These are phyloP conservation scores for Geococcyx californianus DNA, from an alignment of 2,113 vertebrate species.

Conservation along the genomic window DNA sequence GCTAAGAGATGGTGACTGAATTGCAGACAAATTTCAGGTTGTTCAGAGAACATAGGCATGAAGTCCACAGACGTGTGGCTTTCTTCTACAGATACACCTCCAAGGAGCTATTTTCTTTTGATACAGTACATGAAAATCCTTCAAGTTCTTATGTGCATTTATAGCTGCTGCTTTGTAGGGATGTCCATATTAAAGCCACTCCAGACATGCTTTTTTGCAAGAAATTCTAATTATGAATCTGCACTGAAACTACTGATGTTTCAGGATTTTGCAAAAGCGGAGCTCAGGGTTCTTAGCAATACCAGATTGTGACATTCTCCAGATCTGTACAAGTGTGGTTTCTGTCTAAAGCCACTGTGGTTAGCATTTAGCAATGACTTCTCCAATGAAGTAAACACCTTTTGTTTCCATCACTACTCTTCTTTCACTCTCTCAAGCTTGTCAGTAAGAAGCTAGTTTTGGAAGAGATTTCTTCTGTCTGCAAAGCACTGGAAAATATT, in stretches of 20 bases:
- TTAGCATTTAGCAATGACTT: slow-evolving; percentile 55
- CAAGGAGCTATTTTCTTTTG: background rate
- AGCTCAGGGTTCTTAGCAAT: slow-evolving; percentile 10
- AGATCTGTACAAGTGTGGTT: background rate
- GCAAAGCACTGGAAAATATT: background rate
- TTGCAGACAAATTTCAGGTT: background rate
- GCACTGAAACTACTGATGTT: background rate
- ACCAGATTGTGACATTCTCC: slow-evolving; percentile 53
- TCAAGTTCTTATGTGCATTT: background rate
- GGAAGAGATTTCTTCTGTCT: background rate
- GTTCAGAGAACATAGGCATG: background rate
- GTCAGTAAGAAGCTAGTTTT: background rate
- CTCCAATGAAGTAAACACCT: slow-evolving; percentile 41
- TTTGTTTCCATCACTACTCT: slow-evolving; percentile 1
- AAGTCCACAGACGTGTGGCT: background rate
- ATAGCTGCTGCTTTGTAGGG: background rate
- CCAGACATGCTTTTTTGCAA: background rate
- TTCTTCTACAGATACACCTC: background rate
- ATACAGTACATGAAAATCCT: background rate
- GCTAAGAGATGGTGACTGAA: background rate
- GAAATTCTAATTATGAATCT: background rate
- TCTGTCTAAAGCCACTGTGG: slow-evolving; percentile 55
- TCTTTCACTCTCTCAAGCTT: background rate
- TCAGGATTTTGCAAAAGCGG: slow-evolving; percentile 37
- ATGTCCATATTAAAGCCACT: background rate